Percentiles rank a stretch among this genome's conserved stretches.
Evolutionary conservation across 2,113 vertebrate genomes (phyloP).

Genomic region (Mesitornis unicolor): DNA sequence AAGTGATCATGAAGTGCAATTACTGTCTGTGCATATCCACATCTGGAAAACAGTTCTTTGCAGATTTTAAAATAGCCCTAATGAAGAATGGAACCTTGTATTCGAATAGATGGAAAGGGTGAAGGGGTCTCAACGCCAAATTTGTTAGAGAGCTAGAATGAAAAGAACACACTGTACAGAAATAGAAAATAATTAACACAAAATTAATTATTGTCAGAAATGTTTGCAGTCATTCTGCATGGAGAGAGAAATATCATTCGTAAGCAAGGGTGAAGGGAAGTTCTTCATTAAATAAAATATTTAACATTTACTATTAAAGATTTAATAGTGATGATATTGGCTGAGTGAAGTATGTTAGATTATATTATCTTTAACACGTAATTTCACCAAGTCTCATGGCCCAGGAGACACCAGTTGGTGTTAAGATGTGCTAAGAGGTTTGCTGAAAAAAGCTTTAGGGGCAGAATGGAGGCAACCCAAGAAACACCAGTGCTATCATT

Average conservation of each 20-base stretch:
- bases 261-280: background rate
- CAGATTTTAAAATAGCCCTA: slow-evolving; percentile 78
- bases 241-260: background rate
- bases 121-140: slow-evolving; percentile 54
- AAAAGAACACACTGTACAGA: slow-evolving; percentile 27
- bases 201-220: slow-evolving; percentile 57
- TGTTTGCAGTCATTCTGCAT: background rate
- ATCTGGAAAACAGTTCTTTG: slow-evolving; percentile 89
- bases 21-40: slow-evolving; percentile 91
- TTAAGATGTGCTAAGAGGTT: background rate
- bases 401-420: background rate
- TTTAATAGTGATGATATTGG: background rate
- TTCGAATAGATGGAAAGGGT: slow-evolving; percentile 56
- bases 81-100: slow-evolving; percentile 79
- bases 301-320: background rate
- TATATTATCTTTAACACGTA: background rate
- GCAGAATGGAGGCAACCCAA: background rate
- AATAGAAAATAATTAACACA: slow-evolving; percentile 39
- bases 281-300: slow-evolving; percentile 17
- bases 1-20: slow-evolving; percentile 96
- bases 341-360: background rate
- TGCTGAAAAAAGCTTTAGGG: background rate
- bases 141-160: slow-evolving; percentile 38
- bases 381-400: rapidly evolving
- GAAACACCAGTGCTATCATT: background rate